These are phyloP conservation scores for Nysson spinosus DNA, from an alignment of 2,888 invertebrate genomes.

Conservation along the genomic window DNA sequence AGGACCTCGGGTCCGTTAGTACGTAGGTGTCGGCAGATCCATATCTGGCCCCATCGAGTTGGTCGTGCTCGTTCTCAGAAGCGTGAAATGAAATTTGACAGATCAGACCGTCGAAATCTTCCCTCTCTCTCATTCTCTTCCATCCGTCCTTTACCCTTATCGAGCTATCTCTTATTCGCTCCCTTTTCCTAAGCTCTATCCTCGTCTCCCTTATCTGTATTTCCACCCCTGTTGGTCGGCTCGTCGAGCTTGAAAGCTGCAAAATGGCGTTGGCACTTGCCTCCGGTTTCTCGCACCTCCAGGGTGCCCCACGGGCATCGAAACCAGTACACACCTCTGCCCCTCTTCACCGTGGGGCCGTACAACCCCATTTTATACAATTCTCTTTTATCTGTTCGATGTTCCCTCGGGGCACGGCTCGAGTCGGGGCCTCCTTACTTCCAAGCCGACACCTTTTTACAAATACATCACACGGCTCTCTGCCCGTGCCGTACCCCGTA, in stretches of 20 bases:
- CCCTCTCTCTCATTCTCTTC: conserved; percentile 31
- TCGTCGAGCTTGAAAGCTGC: conserved; percentile 35
- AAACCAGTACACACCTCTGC: conserved; percentile 35
- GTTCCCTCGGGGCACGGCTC: conserved; percentile 73
- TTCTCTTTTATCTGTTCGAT: conserved; percentile 76
- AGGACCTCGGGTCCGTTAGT: conserved; percentile 10
- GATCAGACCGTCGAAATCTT: conserved; percentile 68
- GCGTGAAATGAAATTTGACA: conserved; percentile 78
- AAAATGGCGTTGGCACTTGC: conserved; percentile 65
- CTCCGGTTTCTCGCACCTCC: conserved; percentile 63
- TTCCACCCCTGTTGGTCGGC: conserved; percentile 18
- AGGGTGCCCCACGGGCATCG: conserved; percentile 69
- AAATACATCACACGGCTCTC: conserved; percentile 76
- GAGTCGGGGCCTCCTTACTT: conserved; percentile 72
- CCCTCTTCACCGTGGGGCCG: conserved; percentile 25
- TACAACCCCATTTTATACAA: conserved; percentile 75
- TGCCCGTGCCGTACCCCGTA: conserved; percentile 54
- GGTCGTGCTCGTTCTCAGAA: conserved; percentile 63
- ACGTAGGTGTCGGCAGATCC: conserved; percentile 62
- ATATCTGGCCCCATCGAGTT: conserved; percentile 55
- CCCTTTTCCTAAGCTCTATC: conserved; percentile 1
- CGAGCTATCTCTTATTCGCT: conserved; percentile 7
- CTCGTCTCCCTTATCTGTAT: conserved; percentile 4
- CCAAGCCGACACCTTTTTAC: conserved; percentile 77
- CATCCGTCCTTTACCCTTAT: conserved; percentile 13